Percentiles rank a stretch among this genome's conserved stretches.
Evolutionary conservation across 2,113 vertebrate genomes (phyloP).

Genomic region (Pomatorhinus ruficollis): DNA sequence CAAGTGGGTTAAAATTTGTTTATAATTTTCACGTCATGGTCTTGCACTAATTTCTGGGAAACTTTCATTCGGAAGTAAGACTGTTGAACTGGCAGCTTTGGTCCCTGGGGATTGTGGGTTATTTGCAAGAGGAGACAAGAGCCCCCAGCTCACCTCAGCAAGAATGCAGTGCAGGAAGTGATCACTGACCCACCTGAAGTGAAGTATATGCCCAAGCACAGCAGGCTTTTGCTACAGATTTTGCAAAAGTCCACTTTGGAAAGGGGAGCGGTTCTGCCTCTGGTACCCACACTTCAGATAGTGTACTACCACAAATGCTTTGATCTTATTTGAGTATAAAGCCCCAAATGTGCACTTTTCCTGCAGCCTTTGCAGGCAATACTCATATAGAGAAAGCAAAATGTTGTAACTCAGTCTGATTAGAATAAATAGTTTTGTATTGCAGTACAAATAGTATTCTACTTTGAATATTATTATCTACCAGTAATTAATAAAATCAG

Average conservation of each 20-base stretch:
- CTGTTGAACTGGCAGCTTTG: not conserved
- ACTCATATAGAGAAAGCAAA: not conserved
- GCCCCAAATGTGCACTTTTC: not conserved
- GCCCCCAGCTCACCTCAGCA: not conserved
- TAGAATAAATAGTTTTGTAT: not conserved
- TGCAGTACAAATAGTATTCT: not conserved
- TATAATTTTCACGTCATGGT: fast-evolving
- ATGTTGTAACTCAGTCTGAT: not conserved
- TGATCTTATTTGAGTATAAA: not conserved
- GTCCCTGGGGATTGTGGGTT: not conserved
- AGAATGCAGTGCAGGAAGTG: not conserved
- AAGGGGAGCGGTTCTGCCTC: fast-evolving
- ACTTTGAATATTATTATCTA: not conserved
- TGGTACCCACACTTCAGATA: not conserved
- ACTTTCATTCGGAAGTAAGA: not conserved
- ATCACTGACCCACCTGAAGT: not conserved
- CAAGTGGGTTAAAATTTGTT: not conserved
- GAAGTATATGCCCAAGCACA: not conserved
- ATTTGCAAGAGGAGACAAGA: not conserved
- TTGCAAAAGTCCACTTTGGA: not conserved
- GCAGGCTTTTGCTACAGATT: not conserved
- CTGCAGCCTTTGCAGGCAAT: not conserved
- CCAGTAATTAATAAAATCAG: not conserved
- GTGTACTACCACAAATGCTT: not conserved
- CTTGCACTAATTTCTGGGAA: not conserved